Percentiles rank a stretch among this genome's conserved stretches.
Evolutionary conservation across 2,888 invertebrate species (phyloP).

Genomic region (Agapostemon virescens): DNA sequence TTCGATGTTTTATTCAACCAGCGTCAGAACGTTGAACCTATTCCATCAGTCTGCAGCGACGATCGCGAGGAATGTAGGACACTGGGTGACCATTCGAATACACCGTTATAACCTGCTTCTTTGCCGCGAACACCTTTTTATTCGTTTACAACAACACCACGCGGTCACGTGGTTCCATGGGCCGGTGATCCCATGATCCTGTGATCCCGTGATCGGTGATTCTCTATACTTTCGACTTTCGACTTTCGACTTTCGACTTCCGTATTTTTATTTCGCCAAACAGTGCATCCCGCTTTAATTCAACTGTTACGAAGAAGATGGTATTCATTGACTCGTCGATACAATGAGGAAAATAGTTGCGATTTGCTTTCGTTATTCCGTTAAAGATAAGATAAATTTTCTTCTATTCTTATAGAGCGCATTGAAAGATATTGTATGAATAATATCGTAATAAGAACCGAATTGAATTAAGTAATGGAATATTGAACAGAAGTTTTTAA

Average conservation of each 20-base stretch:
- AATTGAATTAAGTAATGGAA: too few relatives aligned
- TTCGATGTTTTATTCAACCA: conserved; percentile 24
- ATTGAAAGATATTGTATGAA: too few relatives aligned
- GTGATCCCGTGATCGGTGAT: conserved; percentile 28
- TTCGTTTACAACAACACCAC: conserved; percentile 46
- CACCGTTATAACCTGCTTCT: conserved; percentile 78
- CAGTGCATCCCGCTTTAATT: conserved; percentile 9
- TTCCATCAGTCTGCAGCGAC: conserved; percentile 36
- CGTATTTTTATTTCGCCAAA: conserved; percentile 21
- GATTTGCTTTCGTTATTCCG: too few relatives aligned
- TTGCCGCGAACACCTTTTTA: conserved; percentile 34
- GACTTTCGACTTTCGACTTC: conserved; percentile 57
- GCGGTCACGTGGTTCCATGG: too few relatives aligned
- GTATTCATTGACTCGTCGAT: background rate
- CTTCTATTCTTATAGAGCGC: too few relatives aligned
- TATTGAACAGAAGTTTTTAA: too few relatives aligned
- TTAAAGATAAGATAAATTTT: too few relatives aligned
- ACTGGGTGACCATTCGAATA: conserved; percentile 77
- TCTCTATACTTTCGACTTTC: conserved; percentile 53
- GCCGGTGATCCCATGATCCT: too few relatives aligned
- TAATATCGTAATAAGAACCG: too few relatives aligned
- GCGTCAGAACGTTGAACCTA: conserved; percentile 42
- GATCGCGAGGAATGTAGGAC: conserved; percentile 75
- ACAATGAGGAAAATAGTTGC: background rate
- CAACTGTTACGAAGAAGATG: conserved; percentile 19